These are phyloP conservation scores for Bradypus variegatus DNA, from an alignment of 2,797 vertebrate species.

Conservation along the genomic window DNA sequence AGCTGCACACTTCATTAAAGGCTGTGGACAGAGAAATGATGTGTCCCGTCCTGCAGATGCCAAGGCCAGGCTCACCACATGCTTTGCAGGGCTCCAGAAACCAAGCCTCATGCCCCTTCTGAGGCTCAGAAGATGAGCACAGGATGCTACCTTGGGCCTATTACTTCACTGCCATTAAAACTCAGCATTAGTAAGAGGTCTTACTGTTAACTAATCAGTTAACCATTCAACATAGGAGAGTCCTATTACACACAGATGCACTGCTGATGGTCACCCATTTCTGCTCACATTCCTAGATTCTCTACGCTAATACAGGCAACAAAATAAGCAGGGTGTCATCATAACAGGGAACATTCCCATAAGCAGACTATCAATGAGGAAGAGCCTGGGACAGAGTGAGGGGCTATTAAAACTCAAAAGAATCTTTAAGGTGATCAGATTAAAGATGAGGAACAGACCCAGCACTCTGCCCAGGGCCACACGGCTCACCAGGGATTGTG, in stretches of 20 bases:
- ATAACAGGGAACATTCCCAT: background rate
- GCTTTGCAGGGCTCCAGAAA: conserved; percentile 21
- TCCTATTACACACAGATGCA: background rate
- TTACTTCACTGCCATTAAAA: background rate
- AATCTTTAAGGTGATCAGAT: background rate
- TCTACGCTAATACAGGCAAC: background rate
- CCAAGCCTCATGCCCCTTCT: background rate
- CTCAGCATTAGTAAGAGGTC: background rate
- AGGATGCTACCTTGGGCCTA: background rate
- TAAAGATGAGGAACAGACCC: background rate
- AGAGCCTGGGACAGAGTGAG: background rate
- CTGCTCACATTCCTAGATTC: background rate
- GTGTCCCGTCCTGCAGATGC: conserved; percentile 2
- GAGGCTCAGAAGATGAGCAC: background rate
- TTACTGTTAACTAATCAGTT: conserved; percentile 4
- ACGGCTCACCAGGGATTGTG: background rate
- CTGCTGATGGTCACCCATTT: background rate
- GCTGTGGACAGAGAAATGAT: conserved; percentile 56
- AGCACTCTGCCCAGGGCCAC: background rate
- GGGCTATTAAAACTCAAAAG: background rate
- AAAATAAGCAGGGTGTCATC: background rate
- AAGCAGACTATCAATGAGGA: background rate
- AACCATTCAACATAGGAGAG: background rate
- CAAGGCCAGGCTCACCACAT: conserved; percentile 1
- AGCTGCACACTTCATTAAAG: conserved; percentile 75